Evolutionary conservation across 2,797 vertebrate genomes (phyloP), one percentile per base, ranked within the genome.

Genomic region (Poeciliopsis turneri): DNA sequence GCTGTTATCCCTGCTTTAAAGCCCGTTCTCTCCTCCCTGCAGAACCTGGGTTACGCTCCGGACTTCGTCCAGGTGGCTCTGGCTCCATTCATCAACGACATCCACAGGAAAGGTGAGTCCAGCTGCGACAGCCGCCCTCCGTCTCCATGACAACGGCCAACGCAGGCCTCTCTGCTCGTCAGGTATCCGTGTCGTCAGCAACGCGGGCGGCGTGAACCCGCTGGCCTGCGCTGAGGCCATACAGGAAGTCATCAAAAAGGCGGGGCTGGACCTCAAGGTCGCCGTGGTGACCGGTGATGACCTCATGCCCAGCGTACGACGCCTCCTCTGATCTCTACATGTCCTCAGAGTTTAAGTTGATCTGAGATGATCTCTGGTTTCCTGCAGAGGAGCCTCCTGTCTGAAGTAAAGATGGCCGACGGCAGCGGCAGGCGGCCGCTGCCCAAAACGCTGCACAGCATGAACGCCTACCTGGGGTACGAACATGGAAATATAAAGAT

Each of bases 231-330:
- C 96, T 0, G 91, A 92, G 13, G 95, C 96, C 78, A 94, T 97
- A 81, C 94, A 94, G 88, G 95, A 96, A 70, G 93, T 96, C 16
- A 83, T 96, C 55, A 94, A 91, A 86, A 97, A 97, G 86, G 95
- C 95, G 0, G 95, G 95, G 8, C 87, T 98, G 18, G 92, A 96
- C 69, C 84, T 97, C 53, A 98, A 97, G 93, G 96, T 97, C 51
- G 96, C 96, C 6, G 96, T 97, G 92, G 95, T 98, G 84, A 93
- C 95, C 2, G 97, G 97, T 1, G 97, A 97, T 84, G 96, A 97
- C 92, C 91, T 98, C 78, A 97, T 97, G 94, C 89, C 90, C 15
- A 90, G 96, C 79, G 97, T 97, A 94, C 87, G 84, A 46, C 8
- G 1, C 28, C 28, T 1, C 55, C 57, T n/a, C 18, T 41, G 3